Conservation (phyloP, 2,888 invertebrate species). For the Omphaloscelis lunosa region DNA sequence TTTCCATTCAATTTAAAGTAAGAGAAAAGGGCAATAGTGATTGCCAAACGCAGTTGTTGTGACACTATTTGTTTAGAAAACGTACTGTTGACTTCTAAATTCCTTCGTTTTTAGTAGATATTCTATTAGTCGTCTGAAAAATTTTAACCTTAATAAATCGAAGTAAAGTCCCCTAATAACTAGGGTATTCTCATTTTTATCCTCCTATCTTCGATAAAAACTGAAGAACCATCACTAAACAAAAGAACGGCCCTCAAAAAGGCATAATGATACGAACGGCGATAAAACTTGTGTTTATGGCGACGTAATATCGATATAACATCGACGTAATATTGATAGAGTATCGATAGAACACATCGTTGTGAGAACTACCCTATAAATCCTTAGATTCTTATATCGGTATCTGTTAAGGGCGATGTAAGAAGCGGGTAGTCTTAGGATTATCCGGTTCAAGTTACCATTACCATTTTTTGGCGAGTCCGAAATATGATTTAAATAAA, state of each 20-base stretch:
- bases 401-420: slow-evolving; percentile 6
- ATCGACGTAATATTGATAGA: slow-evolving; percentile 30
- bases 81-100: background rate
- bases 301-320: slow-evolving; percentile 51
- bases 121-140: background rate
- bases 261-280: slow-evolving; percentile 41
- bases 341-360: slow-evolving; percentile 56
- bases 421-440: slow-evolving; percentile 16
- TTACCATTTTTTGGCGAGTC: slow-evolving; percentile 7
- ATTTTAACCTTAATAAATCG: background rate
- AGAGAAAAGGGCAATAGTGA: background rate
- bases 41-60: background rate
- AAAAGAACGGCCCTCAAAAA: slow-evolving; percentile 23
- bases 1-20: background rate
- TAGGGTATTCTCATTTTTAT: slow-evolving; percentile 8
- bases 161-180: background rate
- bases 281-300: slow-evolving; percentile 58
- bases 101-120: background rate
- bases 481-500: slow-evolving; percentile 50
- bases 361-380: slow-evolving; percentile 52
- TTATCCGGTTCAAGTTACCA: slow-evolving; percentile 7
- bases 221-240: slow-evolving; percentile 27
- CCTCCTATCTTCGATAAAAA: slow-evolving; percentile 16
- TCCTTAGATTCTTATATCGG: slow-evolving; percentile 26
- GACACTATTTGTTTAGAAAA: background rate